A percentile compares a stretch with the other conserved stretches of the same genome.
phyloP scores from a whole-genome alignment of 2,888 invertebrate genomes.

The Leptopilina myrica region DNA sequence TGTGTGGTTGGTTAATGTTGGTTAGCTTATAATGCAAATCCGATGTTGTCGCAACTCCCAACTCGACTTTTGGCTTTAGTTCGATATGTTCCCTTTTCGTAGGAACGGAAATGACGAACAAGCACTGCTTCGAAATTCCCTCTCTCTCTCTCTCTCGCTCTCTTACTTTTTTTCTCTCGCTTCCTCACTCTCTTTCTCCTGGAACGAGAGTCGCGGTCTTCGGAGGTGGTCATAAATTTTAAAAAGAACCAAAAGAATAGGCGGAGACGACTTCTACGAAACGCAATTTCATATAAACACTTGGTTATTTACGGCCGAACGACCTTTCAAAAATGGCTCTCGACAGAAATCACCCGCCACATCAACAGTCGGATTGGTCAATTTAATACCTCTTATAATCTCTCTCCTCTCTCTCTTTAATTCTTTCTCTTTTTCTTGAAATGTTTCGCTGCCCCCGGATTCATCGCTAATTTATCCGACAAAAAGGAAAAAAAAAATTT shows the following conservation, averaged over 20 bases:
- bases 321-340: constrained; percentile 50
- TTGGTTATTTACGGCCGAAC: constrained; percentile 65
- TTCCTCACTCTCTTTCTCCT: constrained; percentile 16
- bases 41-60: constrained; percentile 35
- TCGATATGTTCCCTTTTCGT: constrained; percentile 36
- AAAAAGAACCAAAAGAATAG: constrained; percentile 53
- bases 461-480: constrained; percentile 32
- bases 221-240: constrained; percentile 64
- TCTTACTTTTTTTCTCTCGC: too few relatives aligned
- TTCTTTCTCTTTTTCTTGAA: background rate
- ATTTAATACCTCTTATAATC: constrained; percentile 46
- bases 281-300: constrained; percentile 69
- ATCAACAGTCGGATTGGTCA: constrained; percentile 47
- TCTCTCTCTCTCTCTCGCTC: background rate
- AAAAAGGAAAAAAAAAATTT: background rate
- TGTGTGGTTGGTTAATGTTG: constrained; percentile 41
- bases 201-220: constrained; percentile 48
- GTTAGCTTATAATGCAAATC: constrained; percentile 41
- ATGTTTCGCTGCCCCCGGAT: constrained; percentile 34
- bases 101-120: constrained; percentile 39
- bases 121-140: constrained; percentile 22
- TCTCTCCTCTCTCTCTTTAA: too few relatives aligned
- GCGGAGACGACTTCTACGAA: constrained; percentile 64
- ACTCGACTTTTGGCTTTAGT: constrained; percentile 24
- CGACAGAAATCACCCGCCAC: constrained; percentile 46